Evolutionary conservation across 2,888 invertebrate genomes (phyloP).

Genomic region (Nezara viridula): DNA sequence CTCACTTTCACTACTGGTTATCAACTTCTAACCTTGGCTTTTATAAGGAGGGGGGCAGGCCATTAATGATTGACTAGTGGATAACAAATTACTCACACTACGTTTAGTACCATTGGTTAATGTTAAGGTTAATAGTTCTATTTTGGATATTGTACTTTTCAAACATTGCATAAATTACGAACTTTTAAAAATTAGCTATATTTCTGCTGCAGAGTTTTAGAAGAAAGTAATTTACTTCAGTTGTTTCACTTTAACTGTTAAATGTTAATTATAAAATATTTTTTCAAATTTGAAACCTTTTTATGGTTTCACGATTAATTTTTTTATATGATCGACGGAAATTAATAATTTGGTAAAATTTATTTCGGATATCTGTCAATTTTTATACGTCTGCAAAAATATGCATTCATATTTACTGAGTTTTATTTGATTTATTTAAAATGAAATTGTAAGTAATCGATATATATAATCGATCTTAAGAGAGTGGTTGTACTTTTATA

Average conservation of each 20-base stretch:
- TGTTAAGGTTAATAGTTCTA: not conserved
- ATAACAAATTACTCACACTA: not conserved
- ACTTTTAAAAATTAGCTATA: not conserved
- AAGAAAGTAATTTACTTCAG: not conserved
- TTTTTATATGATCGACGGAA: too few relatives aligned
- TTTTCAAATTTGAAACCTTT: too few relatives aligned
- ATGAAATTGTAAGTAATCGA: too few relatives aligned
- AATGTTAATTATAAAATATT: not conserved
- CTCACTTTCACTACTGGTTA: slow-evolving; percentile 36
- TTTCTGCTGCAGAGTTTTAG: not conserved
- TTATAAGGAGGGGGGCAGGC: slow-evolving; percentile 29
- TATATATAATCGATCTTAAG: too few relatives aligned
- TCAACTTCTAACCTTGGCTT: slow-evolving; percentile 22
- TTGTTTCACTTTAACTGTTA: not conserved
- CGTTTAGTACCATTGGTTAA: not conserved
- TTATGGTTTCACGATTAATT: not conserved
- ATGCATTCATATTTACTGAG: too few relatives aligned
- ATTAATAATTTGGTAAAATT: too few relatives aligned
- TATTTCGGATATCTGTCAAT: too few relatives aligned
- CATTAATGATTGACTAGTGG: not conserved
- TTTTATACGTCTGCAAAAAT: too few relatives aligned
- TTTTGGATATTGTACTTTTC: too few relatives aligned
- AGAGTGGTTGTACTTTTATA: not conserved
- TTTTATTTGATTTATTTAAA: too few relatives aligned
- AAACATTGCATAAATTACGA: not conserved